Evolutionary conservation across 2,888 invertebrate genomes (phyloP).

Genomic region (Nebria brevicollis): DNA sequence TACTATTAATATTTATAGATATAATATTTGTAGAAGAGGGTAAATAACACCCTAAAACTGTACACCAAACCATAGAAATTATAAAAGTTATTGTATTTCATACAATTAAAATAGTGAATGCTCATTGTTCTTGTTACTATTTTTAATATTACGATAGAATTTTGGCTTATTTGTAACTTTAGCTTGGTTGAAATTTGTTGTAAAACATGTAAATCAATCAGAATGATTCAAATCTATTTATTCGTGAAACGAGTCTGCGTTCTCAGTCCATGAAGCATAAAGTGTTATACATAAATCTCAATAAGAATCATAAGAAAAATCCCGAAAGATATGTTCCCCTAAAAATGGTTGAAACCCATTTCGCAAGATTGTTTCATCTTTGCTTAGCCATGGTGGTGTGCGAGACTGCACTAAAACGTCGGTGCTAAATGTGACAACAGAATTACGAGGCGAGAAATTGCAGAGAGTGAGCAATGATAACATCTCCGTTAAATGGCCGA

Average conservation of each 20-base stretch:
- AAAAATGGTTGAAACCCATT: not conserved
- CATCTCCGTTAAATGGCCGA: conserved; percentile 63
- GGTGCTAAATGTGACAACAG: conserved; percentile 55
- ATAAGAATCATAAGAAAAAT: not conserved
- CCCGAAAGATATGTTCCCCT: not conserved
- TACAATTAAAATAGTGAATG: too few species aligned
- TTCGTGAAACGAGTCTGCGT: not conserved
- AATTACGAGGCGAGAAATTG: conserved; percentile 64
- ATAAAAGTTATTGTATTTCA: too few species aligned
- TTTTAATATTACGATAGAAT: too few species aligned
- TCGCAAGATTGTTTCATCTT: not conserved
- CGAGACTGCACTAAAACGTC: conserved; percentile 28
- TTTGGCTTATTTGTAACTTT: too few species aligned
- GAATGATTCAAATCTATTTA: not conserved
- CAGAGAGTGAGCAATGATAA: conserved; percentile 61
- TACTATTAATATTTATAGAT: too few species aligned
- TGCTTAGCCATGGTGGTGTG: not conserved
- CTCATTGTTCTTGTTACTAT: too few species aligned
- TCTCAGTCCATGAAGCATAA: not conserved
- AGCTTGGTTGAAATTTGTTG: too few species aligned
- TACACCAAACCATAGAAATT: too few species aligned
- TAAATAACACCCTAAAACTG: too few species aligned
- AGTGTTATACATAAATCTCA: not conserved
- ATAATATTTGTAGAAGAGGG: too few species aligned
- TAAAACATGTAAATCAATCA: too few species aligned